phyloP scores from a whole-genome alignment of 2,113 vertebrate genomes.

The Tragelaphus imberbis region DNA sequence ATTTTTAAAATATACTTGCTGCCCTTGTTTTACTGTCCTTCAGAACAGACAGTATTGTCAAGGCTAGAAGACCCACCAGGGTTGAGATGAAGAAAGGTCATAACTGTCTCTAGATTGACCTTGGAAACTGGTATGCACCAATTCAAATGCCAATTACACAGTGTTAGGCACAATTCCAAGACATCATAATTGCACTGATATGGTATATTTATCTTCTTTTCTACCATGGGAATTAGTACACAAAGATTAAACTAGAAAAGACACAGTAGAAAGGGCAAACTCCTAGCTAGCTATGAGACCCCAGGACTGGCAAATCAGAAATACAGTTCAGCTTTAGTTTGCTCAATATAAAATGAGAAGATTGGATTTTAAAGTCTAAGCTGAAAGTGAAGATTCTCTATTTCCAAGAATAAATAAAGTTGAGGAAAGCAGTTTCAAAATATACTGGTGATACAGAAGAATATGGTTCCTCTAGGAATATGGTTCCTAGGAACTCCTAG shows the following conservation, averaged over 20 bases:
- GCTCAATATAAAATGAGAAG: background rate
- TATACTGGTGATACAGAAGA: background rate
- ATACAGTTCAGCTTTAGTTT: background rate
- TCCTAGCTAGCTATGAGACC: background rate
- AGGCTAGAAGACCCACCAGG: background rate
- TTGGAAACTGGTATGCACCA: background rate
- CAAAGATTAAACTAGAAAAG: slow-evolving; percentile 1
- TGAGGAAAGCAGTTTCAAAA: slow-evolving; percentile 26
- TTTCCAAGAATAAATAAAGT: background rate
- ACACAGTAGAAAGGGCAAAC: background rate
- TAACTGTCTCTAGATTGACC: background rate
- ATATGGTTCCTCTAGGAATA: background rate
- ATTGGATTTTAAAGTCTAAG: slow-evolving; percentile 29
- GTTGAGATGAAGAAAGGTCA: background rate
- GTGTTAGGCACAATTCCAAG: background rate
- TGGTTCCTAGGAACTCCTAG: too few species aligned
- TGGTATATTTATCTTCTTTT: background rate
- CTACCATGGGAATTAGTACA: background rate
- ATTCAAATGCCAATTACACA: background rate
- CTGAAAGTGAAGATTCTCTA: background rate
- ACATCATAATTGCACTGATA: background rate
- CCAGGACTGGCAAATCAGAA: background rate
- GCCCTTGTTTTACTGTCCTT: background rate
- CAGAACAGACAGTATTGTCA: background rate
- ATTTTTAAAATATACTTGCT: background rate